Evolutionary conservation across 2,797 vertebrate genomes (phyloP).

Genomic region (Sebastes taczanowskii): DNA sequence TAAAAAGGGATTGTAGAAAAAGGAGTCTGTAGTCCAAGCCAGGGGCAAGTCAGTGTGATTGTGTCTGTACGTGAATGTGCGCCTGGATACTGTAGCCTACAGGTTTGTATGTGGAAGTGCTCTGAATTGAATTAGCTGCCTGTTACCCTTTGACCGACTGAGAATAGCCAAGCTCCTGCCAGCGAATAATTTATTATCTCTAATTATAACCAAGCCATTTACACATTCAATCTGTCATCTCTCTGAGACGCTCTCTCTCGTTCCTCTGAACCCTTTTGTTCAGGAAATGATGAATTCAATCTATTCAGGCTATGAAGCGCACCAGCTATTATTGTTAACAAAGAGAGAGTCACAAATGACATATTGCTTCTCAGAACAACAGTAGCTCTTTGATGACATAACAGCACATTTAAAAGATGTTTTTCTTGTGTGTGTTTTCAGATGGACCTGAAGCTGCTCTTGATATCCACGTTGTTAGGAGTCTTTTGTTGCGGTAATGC

Average conservation of each 20-base stretch:
- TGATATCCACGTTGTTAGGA: slow-evolving; percentile 81
- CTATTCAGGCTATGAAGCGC: not conserved
- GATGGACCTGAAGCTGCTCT: slow-evolving; percentile 87
- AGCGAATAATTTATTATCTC: slow-evolving; percentile 60
- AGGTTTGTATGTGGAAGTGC: slow-evolving; percentile 21
- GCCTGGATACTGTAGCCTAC: not conserved
- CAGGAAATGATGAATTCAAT: slow-evolving; percentile 19
- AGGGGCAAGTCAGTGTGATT: not conserved
- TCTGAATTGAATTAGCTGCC: slow-evolving; percentile 51
- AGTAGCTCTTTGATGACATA: not conserved
- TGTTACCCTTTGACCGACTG: slow-evolving; percentile 43
- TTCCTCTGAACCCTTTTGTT: slow-evolving; percentile 13
- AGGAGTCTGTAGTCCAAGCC: not conserved
- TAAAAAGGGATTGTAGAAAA: slow-evolving; percentile 24
- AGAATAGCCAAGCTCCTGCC: slow-evolving; percentile 57
- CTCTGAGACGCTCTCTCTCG: not conserved
- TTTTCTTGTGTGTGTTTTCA: slow-evolving; percentile 76
- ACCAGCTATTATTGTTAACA: not conserved
- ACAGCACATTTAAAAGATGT: not conserved
- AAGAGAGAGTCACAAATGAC: slow-evolving; percentile 1
- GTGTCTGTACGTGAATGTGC: not conserved
- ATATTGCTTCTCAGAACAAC: not conserved
- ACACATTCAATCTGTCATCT: slow-evolving; percentile 44
- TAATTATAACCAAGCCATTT: slow-evolving; percentile 45
- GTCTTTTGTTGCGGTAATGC: slow-evolving; percentile 81